Evolutionary conservation across 2,888 invertebrate species (phyloP).

Genomic region (Philopedon plagiatum): DNA sequence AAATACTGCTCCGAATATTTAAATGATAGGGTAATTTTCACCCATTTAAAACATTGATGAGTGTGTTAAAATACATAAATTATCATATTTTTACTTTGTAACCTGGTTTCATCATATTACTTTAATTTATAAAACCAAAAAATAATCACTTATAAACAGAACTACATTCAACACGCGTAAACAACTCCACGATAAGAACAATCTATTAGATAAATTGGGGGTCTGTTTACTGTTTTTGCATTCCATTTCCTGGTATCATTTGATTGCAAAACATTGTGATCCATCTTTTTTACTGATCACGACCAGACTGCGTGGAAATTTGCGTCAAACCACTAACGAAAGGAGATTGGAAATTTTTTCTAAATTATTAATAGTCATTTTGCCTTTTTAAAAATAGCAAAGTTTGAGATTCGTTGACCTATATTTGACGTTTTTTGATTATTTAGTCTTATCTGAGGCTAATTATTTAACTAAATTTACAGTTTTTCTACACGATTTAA

Average conservation of each 20-base stretch:
- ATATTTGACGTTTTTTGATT: background rate
- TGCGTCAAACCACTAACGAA: background rate
- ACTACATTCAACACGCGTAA: constrained; percentile 1
- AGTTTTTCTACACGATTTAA: too few relatives aligned
- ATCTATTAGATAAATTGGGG: constrained; percentile 8
- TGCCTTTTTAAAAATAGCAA: background rate
- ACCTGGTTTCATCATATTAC: background rate
- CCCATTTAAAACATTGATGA: too few relatives aligned
- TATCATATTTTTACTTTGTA: background rate
- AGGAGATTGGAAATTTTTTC: constrained; percentile 8
- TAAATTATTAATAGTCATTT: constrained; percentile 1
- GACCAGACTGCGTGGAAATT: constrained; percentile 11
- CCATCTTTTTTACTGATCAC: constrained; percentile 4
- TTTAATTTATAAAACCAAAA: background rate
- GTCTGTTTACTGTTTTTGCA: constrained; percentile 4
- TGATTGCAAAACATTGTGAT: constrained; percentile 8
- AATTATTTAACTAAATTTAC: too few relatives aligned
- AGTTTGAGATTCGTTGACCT: constrained; percentile 1
- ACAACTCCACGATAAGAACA: background rate
- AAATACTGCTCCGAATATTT: too few relatives aligned
- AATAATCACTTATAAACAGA: background rate
- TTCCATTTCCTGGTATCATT: constrained; percentile 4
- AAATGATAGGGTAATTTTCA: too few relatives aligned
- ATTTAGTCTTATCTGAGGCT: background rate
- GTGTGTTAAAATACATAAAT: too few relatives aligned